These are phyloP conservation scores for Xestia c-nigrum DNA, from an alignment of 2,888 invertebrate species.

Conservation along the genomic window DNA sequence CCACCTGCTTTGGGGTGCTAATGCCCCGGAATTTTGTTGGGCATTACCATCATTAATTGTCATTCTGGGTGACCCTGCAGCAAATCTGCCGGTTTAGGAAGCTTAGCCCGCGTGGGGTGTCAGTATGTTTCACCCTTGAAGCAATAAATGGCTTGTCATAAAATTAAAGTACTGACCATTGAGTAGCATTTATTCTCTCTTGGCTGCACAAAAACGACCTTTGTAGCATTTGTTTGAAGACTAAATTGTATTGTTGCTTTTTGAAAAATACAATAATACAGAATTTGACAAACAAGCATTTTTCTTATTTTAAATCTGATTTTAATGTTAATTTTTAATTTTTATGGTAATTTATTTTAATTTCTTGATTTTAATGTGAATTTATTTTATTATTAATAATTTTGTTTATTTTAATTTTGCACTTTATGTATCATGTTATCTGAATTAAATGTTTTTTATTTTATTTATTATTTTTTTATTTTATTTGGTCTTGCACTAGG, in stretches of 20 bases:
- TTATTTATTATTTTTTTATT: too few species aligned
- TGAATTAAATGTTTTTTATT: too few species aligned
- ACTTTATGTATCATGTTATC: too few species aligned
- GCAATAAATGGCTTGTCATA: neutral
- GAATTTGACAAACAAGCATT: too few species aligned
- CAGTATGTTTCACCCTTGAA: slow-evolving; percentile 8
- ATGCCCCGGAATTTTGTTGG: slow-evolving; percentile 16
- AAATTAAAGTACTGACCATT: neutral
- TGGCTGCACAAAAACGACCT: neutral
- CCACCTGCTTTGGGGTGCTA: neutral
- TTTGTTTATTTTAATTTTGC: too few species aligned
- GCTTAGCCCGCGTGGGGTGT: slow-evolving; percentile 3
- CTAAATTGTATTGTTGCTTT: neutral
- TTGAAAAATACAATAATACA: neutral
- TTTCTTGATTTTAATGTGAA: too few species aligned
- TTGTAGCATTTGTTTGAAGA: neutral
- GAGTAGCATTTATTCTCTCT: neutral
- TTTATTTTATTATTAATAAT: too few species aligned
- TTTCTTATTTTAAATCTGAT: too few species aligned
- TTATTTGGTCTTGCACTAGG: too few species aligned
- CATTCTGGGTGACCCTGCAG: slow-evolving; percentile 18
- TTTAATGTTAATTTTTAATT: too few species aligned
- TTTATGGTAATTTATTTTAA: too few species aligned
- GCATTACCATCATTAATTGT: slow-evolving; percentile 9
- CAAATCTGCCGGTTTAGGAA: slow-evolving; percentile 11